Evolutionary conservation across 1,140 invertebrate species (phyloP).

Genomic region (Drosophila murphyi): DNA sequence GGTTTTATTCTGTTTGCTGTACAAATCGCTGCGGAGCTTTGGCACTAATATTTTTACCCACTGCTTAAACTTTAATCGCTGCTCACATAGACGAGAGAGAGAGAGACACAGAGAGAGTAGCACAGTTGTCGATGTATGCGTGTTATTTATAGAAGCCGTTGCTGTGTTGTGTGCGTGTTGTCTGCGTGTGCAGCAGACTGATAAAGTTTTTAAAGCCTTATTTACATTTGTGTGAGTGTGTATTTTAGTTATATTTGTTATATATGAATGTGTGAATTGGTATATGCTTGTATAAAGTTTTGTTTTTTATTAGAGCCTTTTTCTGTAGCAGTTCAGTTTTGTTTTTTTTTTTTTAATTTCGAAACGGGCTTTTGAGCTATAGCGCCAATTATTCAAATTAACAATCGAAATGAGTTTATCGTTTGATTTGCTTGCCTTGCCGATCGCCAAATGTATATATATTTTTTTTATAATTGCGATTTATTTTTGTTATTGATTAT

Average conservation of each 20-base stretch:
- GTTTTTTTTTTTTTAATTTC: conserved; percentile 23
- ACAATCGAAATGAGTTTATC: conserved; percentile 33
- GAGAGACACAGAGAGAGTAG: conserved; percentile 1
- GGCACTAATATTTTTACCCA: conserved; percentile 49
- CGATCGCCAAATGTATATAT: background rate
- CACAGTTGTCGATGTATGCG: conserved; percentile 44
- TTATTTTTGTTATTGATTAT: conserved; percentile 14
- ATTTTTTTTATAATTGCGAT: conserved; percentile 24
- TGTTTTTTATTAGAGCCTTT: conserved; percentile 34
- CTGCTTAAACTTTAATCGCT: conserved; percentile 57
- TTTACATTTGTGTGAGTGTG: conserved; percentile 12
- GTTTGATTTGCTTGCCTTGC: conserved; percentile 42
- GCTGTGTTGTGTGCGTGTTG: conserved; percentile 1
- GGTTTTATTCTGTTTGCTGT: conserved; percentile 63
- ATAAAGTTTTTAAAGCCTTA: conserved; percentile 49
- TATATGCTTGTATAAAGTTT: conserved; percentile 44
- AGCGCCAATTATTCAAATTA: conserved; percentile 62
- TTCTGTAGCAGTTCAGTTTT: conserved; percentile 21
- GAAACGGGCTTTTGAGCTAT: conserved; percentile 62
- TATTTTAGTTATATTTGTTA: conserved; percentile 13
- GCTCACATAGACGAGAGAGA: conserved; percentile 32
- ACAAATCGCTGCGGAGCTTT: conserved; percentile 63
- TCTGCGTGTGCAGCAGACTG: conserved; percentile 22
- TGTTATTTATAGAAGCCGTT: conserved; percentile 61
- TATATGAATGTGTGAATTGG: conserved; percentile 40